Conservation (phyloP, 2,113 vertebrate genomes). For the cattle (Bos taurus) region DNA sequence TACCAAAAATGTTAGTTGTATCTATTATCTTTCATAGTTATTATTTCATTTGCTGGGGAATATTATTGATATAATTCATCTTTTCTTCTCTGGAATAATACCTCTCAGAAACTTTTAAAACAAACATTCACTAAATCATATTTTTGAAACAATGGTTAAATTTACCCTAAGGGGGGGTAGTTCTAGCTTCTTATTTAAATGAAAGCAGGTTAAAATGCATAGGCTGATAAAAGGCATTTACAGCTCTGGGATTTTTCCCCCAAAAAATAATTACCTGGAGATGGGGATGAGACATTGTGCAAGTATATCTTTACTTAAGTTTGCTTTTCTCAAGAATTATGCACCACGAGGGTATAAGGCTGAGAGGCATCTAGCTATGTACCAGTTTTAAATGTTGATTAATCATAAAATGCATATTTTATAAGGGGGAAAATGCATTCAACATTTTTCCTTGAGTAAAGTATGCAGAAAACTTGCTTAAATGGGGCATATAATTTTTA, state of each 20-base stretch:
- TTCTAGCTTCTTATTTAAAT: not conserved
- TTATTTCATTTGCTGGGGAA: not conserved
- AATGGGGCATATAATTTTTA: constrained; percentile 86
- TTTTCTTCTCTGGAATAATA: constrained; percentile 14
- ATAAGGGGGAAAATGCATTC: constrained; percentile 73
- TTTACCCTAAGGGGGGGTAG: not conserved
- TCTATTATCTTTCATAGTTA: not conserved
- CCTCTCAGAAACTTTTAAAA: not conserved
- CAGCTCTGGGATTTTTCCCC: not conserved
- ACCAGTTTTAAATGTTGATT: constrained; percentile 66
- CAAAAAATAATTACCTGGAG: not conserved
- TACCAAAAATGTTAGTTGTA: not conserved
- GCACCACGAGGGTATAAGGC: not conserved
- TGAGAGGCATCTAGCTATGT: constrained; percentile 34
- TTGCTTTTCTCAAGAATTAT: constrained; percentile 20
- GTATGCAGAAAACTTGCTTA: constrained; percentile 83
- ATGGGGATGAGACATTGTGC: not conserved
- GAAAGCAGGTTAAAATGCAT: not conserved
- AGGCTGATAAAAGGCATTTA: not conserved
- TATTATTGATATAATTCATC: not conserved
- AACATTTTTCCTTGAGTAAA: constrained; percentile 78
- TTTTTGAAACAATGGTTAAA: constrained; percentile 12
- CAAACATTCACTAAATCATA: not conserved
- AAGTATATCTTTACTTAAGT: not conserved
- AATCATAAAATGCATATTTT: constrained; percentile 70